Percentiles rank a stretch among this genome's conserved stretches.
These are phyloP conservation scores for Neogobius melanostomus DNA, from an alignment of 2,113 vertebrate species.

Conservation along the genomic window DNA sequence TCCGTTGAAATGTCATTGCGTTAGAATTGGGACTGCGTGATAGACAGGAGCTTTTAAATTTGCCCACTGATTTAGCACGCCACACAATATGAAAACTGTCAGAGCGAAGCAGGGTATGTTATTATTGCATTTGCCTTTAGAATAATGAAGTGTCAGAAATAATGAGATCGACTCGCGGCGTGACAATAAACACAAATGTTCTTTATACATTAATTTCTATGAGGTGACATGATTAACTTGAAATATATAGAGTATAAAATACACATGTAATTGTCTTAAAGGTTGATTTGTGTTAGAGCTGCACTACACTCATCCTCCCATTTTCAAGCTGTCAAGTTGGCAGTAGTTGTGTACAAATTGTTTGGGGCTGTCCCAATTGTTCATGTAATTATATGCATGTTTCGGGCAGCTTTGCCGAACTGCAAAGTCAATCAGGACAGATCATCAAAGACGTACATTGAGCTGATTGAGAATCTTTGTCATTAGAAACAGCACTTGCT, in stretches of 20 bases:
- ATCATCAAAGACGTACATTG: too few species aligned
- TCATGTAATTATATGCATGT: too few species aligned
- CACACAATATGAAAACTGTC: not conserved
- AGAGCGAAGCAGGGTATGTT: slow-evolving; percentile 10
- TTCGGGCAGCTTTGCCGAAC: too few species aligned
- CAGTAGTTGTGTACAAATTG: too few species aligned
- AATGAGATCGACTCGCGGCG: not conserved
- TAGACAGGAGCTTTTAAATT: slow-evolving; percentile 10
- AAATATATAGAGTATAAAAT: not conserved
- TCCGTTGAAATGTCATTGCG: not conserved
- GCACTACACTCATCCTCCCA: too few species aligned
- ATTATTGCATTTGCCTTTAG: slow-evolving; percentile 14
- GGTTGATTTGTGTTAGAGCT: not conserved
- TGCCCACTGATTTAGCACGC: not conserved
- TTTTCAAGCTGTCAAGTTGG: too few species aligned
- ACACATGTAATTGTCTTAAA: not conserved
- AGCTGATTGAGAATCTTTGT: too few species aligned
- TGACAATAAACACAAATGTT: slow-evolving; percentile 2
- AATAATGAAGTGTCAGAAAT: slow-evolving; percentile 8
- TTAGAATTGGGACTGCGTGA: not conserved
- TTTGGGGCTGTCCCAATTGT: too few species aligned
- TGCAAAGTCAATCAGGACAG: too few species aligned
- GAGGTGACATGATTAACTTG: not conserved
- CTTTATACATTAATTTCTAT: slow-evolving; percentile 1
- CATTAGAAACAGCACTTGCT: too few species aligned